Base-by-base conservation (phyloP, 1,140 invertebrate species). In the Ostrea denselamellosa region DNA sequence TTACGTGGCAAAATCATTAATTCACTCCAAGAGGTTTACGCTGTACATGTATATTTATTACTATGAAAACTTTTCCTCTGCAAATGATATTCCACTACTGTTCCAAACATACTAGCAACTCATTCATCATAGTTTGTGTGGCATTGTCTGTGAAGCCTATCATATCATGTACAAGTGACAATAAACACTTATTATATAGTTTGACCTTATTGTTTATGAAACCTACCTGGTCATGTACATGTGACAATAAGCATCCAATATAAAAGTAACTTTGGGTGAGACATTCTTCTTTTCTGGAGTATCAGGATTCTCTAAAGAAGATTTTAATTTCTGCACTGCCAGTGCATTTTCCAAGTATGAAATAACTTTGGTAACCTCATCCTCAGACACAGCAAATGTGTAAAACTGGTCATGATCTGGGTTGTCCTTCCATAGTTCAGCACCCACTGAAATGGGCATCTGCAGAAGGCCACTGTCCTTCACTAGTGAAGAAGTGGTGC, bases 231-330 rank as follows among this genome's bases (percentile, higher is more conserved):
- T 87, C 91, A 93, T 92, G 82, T 93, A 94, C 83, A 94, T 92
- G 84, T 92, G 91, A 86, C 93, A 94, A 90, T 94, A 94, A 34
- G 92, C 93, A 88, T 94, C 93, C 90, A 94, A 85, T 17, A 94
- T 93, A 87, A 94, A 94, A 2, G 91, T 93, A 10, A 94, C 91
- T 87, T 92, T 90, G 12, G 90, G 90, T 17, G 93, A 92, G 17
- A 92, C 82, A 90, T 91, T 90, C 25, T 91, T 90, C 77, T 53
- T 62, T n/a, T 91, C 90, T 0, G 86, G 83, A 81, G 52, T 56
- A 68, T 88, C 85, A 25, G 68, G 68, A 58, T 62, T 85, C 53
- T 65, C 68, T 51, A 17, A 56, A 17, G 85, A 44, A 0, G 68
- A 81, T 51, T 84, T 82, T 34, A 34, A 86, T 28, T 87, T 88